Evolutionary conservation across 2,113 vertebrate species (phyloP).

Genomic region (Callaeas wilsoni): DNA sequence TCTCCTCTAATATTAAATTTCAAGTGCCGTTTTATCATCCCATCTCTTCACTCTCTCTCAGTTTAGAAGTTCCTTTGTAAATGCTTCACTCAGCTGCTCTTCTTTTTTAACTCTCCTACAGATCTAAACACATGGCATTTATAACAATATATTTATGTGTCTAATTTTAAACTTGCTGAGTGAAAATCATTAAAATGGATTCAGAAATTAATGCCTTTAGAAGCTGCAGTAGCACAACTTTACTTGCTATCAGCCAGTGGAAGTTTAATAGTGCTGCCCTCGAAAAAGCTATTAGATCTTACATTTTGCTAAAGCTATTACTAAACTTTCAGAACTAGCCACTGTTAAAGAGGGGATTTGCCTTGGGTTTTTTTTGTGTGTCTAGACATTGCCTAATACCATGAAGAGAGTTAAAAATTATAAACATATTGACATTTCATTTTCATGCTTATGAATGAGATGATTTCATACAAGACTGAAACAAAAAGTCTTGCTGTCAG

Average conservation of each 20-base stretch:
- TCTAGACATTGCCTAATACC: slow-evolving; percentile 72
- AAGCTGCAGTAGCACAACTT: neutral
- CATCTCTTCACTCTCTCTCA: neutral
- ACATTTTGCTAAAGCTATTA: neutral
- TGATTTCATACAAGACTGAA: slow-evolving; percentile 10
- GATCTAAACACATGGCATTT: neutral
- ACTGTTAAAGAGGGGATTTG: neutral
- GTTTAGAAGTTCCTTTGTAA: neutral
- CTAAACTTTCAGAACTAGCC: neutral
- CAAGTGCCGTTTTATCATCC: neutral
- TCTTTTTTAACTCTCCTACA: neutral
- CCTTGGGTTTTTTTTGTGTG: neutral
- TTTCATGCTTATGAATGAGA: slow-evolving; percentile 8
- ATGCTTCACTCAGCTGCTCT: neutral
- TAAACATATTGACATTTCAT: slow-evolving; percentile 29
- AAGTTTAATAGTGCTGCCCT: neutral
- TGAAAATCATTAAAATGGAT: neutral
- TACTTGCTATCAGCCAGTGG: neutral
- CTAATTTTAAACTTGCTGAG: slow-evolving; percentile 19
- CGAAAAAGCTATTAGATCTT: neutral
- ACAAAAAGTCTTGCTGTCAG: neutral
- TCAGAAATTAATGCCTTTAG: neutral
- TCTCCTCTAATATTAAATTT: neutral
- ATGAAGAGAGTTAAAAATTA: slow-evolving; percentile 4
- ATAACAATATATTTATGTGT: neutral